phyloP scores from a whole-genome alignment of 2,797 vertebrate genomes.

The Phataginus tricuspis region DNA sequence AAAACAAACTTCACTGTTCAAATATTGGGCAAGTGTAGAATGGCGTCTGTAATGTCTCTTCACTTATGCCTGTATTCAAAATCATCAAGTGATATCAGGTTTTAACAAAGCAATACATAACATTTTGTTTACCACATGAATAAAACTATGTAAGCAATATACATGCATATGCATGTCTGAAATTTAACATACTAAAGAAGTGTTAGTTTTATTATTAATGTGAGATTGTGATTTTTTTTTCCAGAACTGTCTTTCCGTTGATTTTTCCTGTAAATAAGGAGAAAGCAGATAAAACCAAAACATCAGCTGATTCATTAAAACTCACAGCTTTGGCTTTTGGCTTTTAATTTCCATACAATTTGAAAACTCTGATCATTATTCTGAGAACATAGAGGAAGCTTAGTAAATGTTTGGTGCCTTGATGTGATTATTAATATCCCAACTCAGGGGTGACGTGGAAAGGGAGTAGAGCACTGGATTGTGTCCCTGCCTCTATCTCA shows the following conservation, averaged over 20 bases:
- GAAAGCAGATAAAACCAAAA: background rate
- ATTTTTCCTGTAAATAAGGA: conserved; percentile 10
- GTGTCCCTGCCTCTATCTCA: background rate
- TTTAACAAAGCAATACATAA: background rate
- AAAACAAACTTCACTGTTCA: background rate
- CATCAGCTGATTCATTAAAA: background rate
- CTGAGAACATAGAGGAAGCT: background rate
- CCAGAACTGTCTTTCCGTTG: background rate
- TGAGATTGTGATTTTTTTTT: background rate
- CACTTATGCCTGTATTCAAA: background rate
- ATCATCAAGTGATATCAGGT: background rate
- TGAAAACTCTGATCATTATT: background rate
- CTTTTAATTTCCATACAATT: background rate
- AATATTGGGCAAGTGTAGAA: background rate
- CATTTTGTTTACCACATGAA: background rate
- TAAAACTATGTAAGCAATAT: background rate
- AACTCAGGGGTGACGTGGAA: background rate
- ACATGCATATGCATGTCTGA: background rate
- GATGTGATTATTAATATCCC: background rate
- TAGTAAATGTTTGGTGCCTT: background rate
- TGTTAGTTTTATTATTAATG: background rate
- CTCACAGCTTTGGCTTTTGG: background rate
- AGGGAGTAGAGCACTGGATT: background rate
- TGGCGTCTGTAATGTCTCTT: background rate
- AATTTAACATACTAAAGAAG: background rate